Conservation (phyloP, 2,113 vertebrate genomes). For the Melanocharis versteri region DNA sequence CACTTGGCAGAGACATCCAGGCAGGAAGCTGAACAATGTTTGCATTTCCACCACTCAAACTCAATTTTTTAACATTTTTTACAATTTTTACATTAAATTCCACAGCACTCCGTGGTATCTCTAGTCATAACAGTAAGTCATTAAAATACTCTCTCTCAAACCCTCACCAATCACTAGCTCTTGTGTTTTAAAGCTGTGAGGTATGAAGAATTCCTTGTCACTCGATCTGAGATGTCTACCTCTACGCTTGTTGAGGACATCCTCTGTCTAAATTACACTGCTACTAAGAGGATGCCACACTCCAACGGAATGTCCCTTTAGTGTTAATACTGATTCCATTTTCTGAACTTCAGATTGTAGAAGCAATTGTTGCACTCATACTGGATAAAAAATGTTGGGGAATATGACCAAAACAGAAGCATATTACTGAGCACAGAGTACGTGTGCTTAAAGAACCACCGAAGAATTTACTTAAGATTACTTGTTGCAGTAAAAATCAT, state of each 20-base stretch:
- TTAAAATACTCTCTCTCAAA: neutral
- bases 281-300: neutral
- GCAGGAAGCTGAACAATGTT: neutral
- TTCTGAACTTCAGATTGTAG: neutral
- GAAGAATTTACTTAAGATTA: neutral
- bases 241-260: neutral
- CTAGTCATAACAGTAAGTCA: neutral
- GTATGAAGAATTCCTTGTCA: neutral
- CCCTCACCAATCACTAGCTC: neutral
- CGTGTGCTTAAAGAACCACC: neutral
- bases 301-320: neutral
- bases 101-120: neutral
- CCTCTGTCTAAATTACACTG: neutral
- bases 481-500: neutral
- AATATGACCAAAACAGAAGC: neutral
- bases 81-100: neutral
- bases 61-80: neutral
- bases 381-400: neutral
- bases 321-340: neutral
- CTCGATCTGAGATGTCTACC: neutral
- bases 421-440: neutral
- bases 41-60: neutral
- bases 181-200: neutral
- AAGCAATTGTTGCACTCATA: neutral
- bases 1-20: neutral